Evolutionary conservation across 2,797 vertebrate species (phyloP), one percentile per base, ranked within the genome.

Genomic region (Onychomys torridus): DNA sequence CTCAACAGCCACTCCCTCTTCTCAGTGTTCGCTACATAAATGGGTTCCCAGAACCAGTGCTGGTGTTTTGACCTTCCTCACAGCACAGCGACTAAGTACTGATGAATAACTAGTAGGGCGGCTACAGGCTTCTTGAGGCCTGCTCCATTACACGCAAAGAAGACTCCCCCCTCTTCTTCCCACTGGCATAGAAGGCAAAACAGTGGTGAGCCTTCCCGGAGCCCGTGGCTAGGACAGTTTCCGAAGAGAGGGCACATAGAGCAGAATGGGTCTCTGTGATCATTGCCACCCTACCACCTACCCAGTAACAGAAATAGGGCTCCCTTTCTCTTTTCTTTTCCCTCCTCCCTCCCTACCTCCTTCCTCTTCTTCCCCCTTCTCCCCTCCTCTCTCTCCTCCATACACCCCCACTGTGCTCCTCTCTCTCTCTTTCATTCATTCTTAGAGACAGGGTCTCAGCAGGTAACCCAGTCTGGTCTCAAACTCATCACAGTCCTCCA

Each of bases 61-160:
- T 83, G 19, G 21, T 91, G 14, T 87, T n/a, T 23, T 49, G 85
- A 49, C 37, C 40, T 94, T 95, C 65, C 55, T 84, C 82, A 61
- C 9, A 61, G 17, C 2, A 25, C 27, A 4, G 5, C 52, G 19
- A 67, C 61, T 49, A 83, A 90, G 37, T 46, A 25, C 52, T 43
- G 13, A 90, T 14, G 43, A 63, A 65, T 2, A 16, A 37, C 4
- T 92, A 95, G 83, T 40, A 94, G 69, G 7, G 4, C 7, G 57
- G 77, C 2, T 71, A 19, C 61, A 34, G 83, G n/a, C 46, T 67
- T 69, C 69, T 78, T 90, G 71, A 76, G 29, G 17, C 3, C 46
- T 69, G 12, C 34, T 71, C n/a, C 8, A 43, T 49, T 46, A 65
- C n/a, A 90, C 12, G 87, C 16, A 93, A 65, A 83, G n/a, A 37